Evolutionary conservation across 2,888 invertebrate genomes (phyloP).

Genomic region (Griposia aprilina): DNA sequence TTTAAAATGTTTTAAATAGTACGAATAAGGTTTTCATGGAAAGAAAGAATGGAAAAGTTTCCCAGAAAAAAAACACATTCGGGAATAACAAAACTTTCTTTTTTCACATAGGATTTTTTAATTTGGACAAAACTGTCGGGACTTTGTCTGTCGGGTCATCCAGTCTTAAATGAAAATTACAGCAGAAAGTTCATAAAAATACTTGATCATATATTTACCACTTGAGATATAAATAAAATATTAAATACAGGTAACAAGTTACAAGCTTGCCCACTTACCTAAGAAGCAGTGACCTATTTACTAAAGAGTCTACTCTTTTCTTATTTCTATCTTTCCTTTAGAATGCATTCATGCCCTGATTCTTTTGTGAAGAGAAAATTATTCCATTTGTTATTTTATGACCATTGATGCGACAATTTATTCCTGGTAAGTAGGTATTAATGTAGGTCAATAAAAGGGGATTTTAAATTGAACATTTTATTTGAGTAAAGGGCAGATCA

Average conservation of each 20-base stretch:
- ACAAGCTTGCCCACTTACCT: slow-evolving; percentile 22
- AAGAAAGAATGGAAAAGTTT: no score
- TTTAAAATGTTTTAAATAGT: no score
- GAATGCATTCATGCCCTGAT: slow-evolving; percentile 50
- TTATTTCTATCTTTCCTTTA: slow-evolving; percentile 29
- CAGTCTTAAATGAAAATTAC: no score
- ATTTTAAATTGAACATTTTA: not conserved
- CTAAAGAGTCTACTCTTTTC: slow-evolving; percentile 24
- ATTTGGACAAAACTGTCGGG: no score
- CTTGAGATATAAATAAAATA: not conserved
- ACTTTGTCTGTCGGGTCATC: no score
- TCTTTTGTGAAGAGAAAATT: slow-evolving; percentile 34
- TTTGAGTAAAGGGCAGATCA: not conserved
- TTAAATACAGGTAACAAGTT: slow-evolving; percentile 1
- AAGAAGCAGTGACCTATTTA: slow-evolving; percentile 45
- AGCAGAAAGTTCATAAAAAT: no score
- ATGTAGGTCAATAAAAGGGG: not conserved
- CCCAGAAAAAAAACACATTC: no score
- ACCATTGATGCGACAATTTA: slow-evolving; percentile 27
- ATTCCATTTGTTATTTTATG: slow-evolving; percentile 47
- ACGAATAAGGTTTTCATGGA: no score
- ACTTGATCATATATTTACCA: not conserved
- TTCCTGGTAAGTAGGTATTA: not conserved
- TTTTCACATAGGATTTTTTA: no score
- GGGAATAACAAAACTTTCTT: no score